phyloP scores from a whole-genome alignment of 2,113 vertebrate genomes.

The Camelus bactrianus region DNA sequence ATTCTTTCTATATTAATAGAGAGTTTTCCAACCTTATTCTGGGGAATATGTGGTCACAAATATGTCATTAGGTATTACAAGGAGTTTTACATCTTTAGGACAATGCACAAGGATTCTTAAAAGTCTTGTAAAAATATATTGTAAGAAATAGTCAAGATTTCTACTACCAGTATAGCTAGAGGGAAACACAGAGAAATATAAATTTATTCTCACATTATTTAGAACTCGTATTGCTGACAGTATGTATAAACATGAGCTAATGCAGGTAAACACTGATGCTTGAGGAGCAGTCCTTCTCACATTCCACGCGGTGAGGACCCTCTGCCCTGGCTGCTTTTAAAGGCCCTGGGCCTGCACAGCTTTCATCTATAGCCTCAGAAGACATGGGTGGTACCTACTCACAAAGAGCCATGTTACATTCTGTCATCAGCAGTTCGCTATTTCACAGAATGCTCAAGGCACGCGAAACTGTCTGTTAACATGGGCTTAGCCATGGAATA shows the following conservation, averaged over 20 bases:
- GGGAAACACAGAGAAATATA: neutral
- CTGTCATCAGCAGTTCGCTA: neutral
- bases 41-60: neutral
- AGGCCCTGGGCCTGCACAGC: neutral
- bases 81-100: conserved; percentile 7
- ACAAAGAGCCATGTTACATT: neutral
- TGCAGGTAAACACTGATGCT: neutral
- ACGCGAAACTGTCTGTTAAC: neutral
- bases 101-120: neutral
- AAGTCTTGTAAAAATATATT: neutral
- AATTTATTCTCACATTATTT: neutral
- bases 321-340: neutral
- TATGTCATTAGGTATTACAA: neutral
- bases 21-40: conserved; percentile 33
- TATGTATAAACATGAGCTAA: neutral
- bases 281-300: neutral
- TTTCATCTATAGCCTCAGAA: neutral
- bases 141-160: neutral
- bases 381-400: rapidly evolving
- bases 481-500: neutral
- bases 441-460: neutral
- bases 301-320: neutral
- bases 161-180: neutral
- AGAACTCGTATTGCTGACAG: neutral
- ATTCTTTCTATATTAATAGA: conserved; percentile 24